Evolutionary conservation across 2,888 invertebrate genomes (phyloP), one percentile per base, ranked within the genome.

Genomic region (Melipona beecheii): DNA sequence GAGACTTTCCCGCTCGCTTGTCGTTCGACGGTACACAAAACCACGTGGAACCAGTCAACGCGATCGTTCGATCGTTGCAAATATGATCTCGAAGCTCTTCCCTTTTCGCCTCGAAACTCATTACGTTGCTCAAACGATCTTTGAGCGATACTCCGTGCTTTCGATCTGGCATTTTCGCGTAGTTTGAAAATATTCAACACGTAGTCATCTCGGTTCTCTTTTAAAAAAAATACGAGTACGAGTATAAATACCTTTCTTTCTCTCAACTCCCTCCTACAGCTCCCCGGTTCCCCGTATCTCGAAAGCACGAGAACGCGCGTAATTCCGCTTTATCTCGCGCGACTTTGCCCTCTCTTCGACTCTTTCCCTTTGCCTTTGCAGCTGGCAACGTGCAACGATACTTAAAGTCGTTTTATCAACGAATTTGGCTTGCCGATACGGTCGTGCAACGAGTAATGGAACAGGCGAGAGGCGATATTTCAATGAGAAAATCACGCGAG

Each of bases 401-500:
- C 66, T 24, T 4, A 49, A 66, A 36, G 36, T 31, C 21, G 9
- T 58, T 58, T n/a, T 15, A n/a, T 58, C 13, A 58, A n/a, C 15
- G 56, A 43, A 43, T 36, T 2, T 31, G 0, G 11, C 21, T 43
- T 5, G 19, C 19, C 5, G 3, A 24, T 19, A 43, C 13, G 11
- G 31, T 21, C 24, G 19, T 19, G 27, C 60, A 2, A 13, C 0
- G n/a, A 19, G 17, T 62, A 69, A 52, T 21, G 52, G 27, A 31
- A 21, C 19, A 19, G n/a, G 15, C 24, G 17, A 31, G 9, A 11
- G n/a, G 24, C 65, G n/a, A 74, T 24, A 36, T 54, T 54, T 78
- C 50, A 52, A 17, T 15, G 9, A n/a, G 27, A 31, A 75, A 68
- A 75, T 75, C 74, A 64, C 64, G 65, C 75, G 65, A 27, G 36